Conservation (phyloP, 2,888 invertebrate genomes). For the Ophion costatus region DNA sequence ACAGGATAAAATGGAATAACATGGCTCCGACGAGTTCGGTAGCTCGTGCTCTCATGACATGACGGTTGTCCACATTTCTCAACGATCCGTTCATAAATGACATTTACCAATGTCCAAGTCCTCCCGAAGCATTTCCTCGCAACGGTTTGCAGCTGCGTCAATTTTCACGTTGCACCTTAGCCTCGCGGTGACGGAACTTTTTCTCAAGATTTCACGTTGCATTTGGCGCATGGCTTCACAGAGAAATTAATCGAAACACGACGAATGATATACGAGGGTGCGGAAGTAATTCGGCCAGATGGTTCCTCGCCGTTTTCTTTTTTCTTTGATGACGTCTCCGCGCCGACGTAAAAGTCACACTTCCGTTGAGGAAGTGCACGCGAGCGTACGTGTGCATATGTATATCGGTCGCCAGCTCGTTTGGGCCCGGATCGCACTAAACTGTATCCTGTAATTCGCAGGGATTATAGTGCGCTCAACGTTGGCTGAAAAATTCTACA, state of each 20-base stretch:
- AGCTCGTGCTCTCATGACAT: no score
- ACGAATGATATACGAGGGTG: background rate
- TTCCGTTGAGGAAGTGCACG: constrained; percentile 49
- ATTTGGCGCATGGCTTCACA: no score
- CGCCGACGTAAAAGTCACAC: constrained; percentile 45
- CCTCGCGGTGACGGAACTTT: no score
- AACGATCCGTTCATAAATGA: no score
- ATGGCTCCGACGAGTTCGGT: background rate
- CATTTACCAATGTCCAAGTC: no score
- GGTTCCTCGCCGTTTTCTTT: background rate
- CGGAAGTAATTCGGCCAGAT: constrained; percentile 1
- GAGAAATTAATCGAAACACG: background rate
- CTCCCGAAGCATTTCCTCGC: no score
- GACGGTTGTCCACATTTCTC: no score
- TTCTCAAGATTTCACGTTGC: no score
- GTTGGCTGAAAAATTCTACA: constrained; percentile 68
- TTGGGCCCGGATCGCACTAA: constrained; percentile 73
- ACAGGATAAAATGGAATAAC: constrained; percentile 11
- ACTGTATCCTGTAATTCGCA: constrained; percentile 77
- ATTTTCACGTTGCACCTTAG: no score
- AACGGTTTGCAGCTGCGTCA: no score
- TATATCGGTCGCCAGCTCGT: background rate
- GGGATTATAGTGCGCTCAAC: constrained; percentile 64
- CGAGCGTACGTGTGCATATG: constrained; percentile 35
- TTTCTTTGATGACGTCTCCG: constrained; percentile 39